Evolutionary conservation across 2,888 invertebrate species (phyloP).

Genomic region (Clistopyga incitator): DNA sequence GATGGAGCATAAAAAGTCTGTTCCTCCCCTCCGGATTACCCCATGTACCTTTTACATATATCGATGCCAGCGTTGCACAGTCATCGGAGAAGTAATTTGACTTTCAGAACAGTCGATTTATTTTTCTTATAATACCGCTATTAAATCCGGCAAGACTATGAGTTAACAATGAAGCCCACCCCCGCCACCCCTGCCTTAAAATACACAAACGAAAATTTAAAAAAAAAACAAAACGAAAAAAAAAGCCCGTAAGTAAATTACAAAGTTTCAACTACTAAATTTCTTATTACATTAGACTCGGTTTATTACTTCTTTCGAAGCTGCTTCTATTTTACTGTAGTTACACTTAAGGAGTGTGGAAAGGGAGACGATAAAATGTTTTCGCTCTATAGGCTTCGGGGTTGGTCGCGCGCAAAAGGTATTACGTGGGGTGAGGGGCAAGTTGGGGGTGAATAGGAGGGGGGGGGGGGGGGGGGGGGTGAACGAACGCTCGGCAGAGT

Average conservation of each 20-base stretch:
- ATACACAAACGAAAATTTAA: not conserved
- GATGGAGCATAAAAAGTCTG: conserved; percentile 26
- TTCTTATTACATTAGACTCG: not conserved
- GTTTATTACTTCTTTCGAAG: not conserved
- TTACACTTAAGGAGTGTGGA: conserved; percentile 26
- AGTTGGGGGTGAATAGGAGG: no score
- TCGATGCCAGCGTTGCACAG: conserved; percentile 16
- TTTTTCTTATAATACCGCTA: conserved; percentile 15
- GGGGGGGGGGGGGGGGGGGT: not conserved
- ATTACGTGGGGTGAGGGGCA: not conserved
- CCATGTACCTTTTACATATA: conserved; percentile 12
- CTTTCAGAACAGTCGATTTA: not conserved
- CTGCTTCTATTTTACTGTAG: not conserved
- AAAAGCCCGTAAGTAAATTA: not conserved
- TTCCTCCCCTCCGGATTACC: conserved; percentile 19
- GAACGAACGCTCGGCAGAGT: conserved; percentile 51
- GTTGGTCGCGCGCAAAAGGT: conserved; percentile 17
- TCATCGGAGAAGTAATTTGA: conserved; percentile 23
- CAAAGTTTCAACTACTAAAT: not conserved
- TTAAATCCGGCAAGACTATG: not conserved
- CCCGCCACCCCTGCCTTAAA: not conserved
- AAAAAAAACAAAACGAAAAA: not conserved
- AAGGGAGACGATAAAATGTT: conserved; percentile 34
- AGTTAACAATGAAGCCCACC: not conserved
- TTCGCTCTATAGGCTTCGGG: conserved; percentile 17